Percentiles rank a stretch among this genome's conserved stretches.
phyloP scores from a whole-genome alignment of 1,140 invertebrate genomes.

The Drosophila mauritiana region DNA sequence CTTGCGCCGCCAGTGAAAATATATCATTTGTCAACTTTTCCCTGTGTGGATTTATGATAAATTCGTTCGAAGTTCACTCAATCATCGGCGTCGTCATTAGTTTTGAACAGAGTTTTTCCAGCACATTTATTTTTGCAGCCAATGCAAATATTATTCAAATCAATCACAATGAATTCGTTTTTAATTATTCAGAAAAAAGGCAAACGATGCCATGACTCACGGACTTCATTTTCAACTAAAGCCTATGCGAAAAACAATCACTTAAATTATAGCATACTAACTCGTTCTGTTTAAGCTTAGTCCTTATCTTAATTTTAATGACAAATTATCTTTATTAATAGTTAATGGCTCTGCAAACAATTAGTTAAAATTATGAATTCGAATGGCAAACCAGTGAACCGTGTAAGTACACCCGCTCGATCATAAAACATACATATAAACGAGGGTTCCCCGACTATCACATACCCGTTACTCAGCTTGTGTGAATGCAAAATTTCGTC shows the following conservation, averaged over 20 bases:
- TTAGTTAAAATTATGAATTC: slow-evolving; percentile 23
- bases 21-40: slow-evolving; percentile 53
- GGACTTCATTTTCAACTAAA: no score
- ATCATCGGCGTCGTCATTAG: slow-evolving; percentile 61
- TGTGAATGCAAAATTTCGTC: no score
- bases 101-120: slow-evolving; percentile 39
- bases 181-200: slow-evolving; percentile 11
- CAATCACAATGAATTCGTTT: slow-evolving; percentile 10
- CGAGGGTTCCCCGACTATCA: no score
- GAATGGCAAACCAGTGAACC: background rate
- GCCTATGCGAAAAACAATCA: no score
- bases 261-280: background rate
- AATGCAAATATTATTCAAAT: slow-evolving; percentile 25
- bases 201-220: background rate
- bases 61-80: slow-evolving; percentile 43
- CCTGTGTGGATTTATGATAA: slow-evolving; percentile 26
- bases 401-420: slow-evolving; percentile 3
- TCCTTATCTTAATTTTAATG: background rate
- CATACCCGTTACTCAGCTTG: no score
- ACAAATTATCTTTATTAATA: slow-evolving; percentile 25
- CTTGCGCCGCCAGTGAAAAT: slow-evolving; percentile 27
- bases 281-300: background rate
- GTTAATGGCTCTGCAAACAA: slow-evolving; percentile 21
- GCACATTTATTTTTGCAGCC: slow-evolving; percentile 14
- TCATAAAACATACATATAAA: background rate